These are phyloP conservation scores for Nephrotoma appendiculata DNA, from an alignment of 2,888 invertebrate genomes.

Conservation along the genomic window DNA sequence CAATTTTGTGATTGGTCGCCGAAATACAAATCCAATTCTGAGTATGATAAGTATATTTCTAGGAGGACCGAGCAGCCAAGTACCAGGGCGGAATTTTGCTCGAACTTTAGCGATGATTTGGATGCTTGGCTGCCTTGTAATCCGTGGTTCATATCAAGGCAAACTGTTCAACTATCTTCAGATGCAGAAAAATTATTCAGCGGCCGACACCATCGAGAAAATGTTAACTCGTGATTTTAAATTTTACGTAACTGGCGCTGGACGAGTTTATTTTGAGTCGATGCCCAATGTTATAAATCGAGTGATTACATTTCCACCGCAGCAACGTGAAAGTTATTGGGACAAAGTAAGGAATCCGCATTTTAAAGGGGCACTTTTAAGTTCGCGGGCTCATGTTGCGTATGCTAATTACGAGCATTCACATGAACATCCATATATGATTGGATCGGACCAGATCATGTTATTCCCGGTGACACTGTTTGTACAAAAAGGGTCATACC, in stretches of 20 bases:
- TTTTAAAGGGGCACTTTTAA: neutral
- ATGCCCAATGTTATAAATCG: neutral
- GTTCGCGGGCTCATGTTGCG: neutral
- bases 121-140: conserved; percentile 8
- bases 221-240: neutral
- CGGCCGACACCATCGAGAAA: neutral
- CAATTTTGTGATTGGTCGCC: conserved; percentile 9
- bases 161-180: conserved; percentile 11
- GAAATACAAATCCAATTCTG: conserved; percentile 5
- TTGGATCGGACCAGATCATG: neutral
- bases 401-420: neutral
- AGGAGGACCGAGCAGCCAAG: conserved; percentile 5
- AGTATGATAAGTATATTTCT: conserved; percentile 10
- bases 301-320: neutral
- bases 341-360: neutral
- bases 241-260: neutral
- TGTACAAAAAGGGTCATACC: neutral
- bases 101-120: conserved; percentile 10
- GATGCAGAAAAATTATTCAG: neutral
- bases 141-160: conserved; percentile 13
- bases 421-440: neutral
- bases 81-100: conserved; percentile 11
- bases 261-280: neutral
- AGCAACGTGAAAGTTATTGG: neutral
- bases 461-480: neutral